Evolutionary conservation across 1,140 invertebrate species (phyloP), one percentile per base, ranked within the genome.

Genomic region (Lasaia peninsularis): DNA sequence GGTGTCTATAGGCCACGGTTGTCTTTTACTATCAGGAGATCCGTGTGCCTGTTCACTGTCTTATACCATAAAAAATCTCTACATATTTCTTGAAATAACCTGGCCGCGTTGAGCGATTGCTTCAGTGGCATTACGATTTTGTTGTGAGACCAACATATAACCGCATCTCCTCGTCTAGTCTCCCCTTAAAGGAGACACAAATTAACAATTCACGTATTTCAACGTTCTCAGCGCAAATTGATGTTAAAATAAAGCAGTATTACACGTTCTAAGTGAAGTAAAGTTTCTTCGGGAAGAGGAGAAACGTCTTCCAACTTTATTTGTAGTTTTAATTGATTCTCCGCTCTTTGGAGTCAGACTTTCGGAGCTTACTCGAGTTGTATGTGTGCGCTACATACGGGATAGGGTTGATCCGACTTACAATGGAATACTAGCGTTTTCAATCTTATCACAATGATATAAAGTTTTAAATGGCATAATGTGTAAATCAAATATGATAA

Each of bases 301-400:
- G 64, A 71, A 75, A 69, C 62, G 72, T 73, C 73, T 78, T 75
- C 69, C 56, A 75, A 78, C 62, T 78, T 71, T 67, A 75, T 67
- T 73, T 71, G 62, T 71, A 78, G 75, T 78, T 78, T 75, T 78
- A 78, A 78, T 78, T 78, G 73, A 67, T 68, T 69, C 65, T 34
- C 55, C 65, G 71, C 75, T 71, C 60, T 71, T 73, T 73, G 67
- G 67, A 75, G 75, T 71, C 58, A 69, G 69, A 69, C 67, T 62
- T 58, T 44, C 34, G 49, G 52, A 63, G 65, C 60, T 67, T 66
- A 58, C 53, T 61, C 48, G 59, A 69, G 57, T 66, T 75, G 11
- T 52, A 18, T 52, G 50, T 52, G 50, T 33, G 28, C 31, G 12
- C 16, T 16, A 16, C 12, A 16, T 16, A 28, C 2, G 50, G 24